Percentiles rank a stretch among this genome's conserved stretches.
phyloP scores from a whole-genome alignment of 2,113 vertebrate genomes.

The Podarcis muralis region DNA sequence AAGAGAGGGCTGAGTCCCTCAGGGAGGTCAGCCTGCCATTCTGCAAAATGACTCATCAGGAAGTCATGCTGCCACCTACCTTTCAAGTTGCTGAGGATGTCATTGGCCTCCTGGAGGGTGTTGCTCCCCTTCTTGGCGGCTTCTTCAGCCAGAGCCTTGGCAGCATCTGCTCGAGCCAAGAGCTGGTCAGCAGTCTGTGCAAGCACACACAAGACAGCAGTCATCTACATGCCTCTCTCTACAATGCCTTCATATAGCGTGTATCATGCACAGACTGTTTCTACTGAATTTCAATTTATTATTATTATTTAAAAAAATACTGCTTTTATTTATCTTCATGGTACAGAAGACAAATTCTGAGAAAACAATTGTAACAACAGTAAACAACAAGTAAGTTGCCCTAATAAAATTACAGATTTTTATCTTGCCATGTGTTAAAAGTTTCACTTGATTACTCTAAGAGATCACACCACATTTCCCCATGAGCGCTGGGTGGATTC shows the following conservation, averaged over 20 bases:
- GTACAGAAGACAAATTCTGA: too few species aligned
- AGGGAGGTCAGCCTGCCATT: too few species aligned
- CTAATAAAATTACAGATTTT: too few species aligned
- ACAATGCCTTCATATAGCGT: accelerated
- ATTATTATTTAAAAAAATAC: too few species aligned
- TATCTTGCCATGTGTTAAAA: too few species aligned
- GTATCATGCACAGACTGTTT: neutral
- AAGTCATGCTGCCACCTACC: constrained; percentile 71
- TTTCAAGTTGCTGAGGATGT: constrained; percentile 89
- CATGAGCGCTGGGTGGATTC: too few species aligned
- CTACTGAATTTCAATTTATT: neutral
- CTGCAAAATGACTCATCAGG: neutral
- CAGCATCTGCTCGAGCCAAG: constrained; percentile 93
- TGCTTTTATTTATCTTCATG: too few species aligned
- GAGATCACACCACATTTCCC: too few species aligned
- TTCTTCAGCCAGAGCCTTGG: constrained; percentile 93
- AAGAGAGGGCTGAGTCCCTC: neutral
- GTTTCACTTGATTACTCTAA: too few species aligned
- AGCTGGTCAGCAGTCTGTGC: constrained; percentile 94
- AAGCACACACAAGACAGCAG: neutral
- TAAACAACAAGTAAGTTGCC: too few species aligned
- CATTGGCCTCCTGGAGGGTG: constrained; percentile 89
- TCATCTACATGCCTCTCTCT: neutral
- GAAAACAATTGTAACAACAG: too few species aligned
- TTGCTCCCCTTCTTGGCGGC: constrained; percentile 89